Base-by-base conservation (phyloP, 2,113 vertebrate genomes). In the Tamias sibiricus region DNA sequence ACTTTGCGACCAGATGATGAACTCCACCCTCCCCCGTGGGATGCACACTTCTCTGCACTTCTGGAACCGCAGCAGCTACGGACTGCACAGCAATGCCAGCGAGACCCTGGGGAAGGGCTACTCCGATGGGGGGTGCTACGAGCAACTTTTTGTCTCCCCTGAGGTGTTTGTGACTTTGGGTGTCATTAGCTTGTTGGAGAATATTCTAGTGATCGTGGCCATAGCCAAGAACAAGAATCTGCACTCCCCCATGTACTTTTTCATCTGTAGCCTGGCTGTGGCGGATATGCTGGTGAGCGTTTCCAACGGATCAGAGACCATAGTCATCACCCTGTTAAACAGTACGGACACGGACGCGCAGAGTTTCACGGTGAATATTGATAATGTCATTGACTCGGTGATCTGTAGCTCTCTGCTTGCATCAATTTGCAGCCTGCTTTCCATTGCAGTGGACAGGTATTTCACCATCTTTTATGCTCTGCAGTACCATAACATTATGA, bases 381-480 rank as follows among this genome's bases (percentile, higher is more conserved):
- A 99, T 97, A 99, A 99, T 59, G 99, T 99, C 91, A 99, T 99
- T 37, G 99, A 99, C 97, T 99, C 99, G 0, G 99, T 99, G 97
- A 99, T 99, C 98, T 99, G 99, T 91, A 99, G 99, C 98, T 99
- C 99, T 28, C 97, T 99, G 97, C 98, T 99, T 11, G 99, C 99
- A 0, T 99, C 99, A 7, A 99, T 99, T 97, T 99, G 99, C 98
- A 99, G 99, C 96, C 97, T 99, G 96, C 99, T 99, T 11, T 99
- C 99, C 42, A 99, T 99, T 87, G 99, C 99, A 1, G 98, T 99
- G 11, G 99, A 99, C 98, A 99, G 99, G 98, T 99, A 99, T 88
- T 99, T 99, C 96, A 99, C 99, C 47, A 99, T 99, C 97, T 99
- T 99, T 98, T 99, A 99, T 0, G 99, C 99, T 2, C 99, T 99